Percentiles rank a stretch among this genome's conserved stretches.
Evolutionary conservation across 2,113 vertebrate genomes (phyloP).

Genomic region (Hucho hucho): DNA sequence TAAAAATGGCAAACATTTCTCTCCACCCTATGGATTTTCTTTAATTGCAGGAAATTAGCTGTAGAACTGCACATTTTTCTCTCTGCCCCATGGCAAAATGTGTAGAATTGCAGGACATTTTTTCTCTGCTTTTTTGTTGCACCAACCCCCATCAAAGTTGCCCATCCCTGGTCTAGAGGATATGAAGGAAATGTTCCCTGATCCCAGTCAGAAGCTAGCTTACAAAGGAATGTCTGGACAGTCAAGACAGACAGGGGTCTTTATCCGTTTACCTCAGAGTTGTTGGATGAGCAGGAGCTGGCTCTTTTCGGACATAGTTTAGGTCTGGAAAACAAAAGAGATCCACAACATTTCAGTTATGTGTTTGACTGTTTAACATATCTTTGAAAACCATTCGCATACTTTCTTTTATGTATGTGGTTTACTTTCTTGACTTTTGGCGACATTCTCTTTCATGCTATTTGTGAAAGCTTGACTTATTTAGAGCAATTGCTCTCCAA

Average conservation of each 20-base stretch:
- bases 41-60: no score
- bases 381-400: slow-evolving; percentile 1
- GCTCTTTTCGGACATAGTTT: slow-evolving; percentile 74
- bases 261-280: slow-evolving; percentile 70
- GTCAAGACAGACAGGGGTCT: neutral
- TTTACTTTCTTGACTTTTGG: slow-evolving; percentile 8
- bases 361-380: slow-evolving; percentile 32
- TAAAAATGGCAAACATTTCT: no score
- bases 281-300: slow-evolving; percentile 65
- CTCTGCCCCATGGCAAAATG: no score
- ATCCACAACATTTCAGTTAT: slow-evolving; percentile 40
- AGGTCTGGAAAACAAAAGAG: slow-evolving; percentile 70
- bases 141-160: no score
- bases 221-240: slow-evolving; percentile 43
- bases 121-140: no score
- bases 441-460: slow-evolving; percentile 5
- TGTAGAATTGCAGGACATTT: no score
- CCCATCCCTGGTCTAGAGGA: neutral
- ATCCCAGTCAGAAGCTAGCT: slow-evolving; percentile 38
- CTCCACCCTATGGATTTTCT: no score
- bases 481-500: neutral
- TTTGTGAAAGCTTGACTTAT: no score
- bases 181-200: slow-evolving; percentile 35
- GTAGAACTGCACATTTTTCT: no score
- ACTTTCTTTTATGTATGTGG: neutral